Conservation (phyloP, 2,888 invertebrate species). For the Meteorus colon region DNA sequence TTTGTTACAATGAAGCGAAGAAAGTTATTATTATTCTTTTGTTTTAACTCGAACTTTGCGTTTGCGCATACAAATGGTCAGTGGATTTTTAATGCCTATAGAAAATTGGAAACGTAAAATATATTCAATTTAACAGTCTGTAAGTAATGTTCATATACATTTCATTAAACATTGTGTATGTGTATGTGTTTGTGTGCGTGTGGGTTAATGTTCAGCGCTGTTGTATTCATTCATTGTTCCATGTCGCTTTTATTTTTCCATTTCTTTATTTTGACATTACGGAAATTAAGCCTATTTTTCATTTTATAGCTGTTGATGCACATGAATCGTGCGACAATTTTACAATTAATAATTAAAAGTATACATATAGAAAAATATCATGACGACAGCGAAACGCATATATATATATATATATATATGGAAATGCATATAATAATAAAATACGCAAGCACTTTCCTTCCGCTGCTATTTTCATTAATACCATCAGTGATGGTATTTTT, state of each 20-base stretch:
- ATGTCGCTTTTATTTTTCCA: slow-evolving; percentile 1
- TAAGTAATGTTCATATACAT: slow-evolving; percentile 26
- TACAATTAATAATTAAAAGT: slow-evolving; percentile 48
- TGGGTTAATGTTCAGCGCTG: not conserved
- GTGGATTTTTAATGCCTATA: slow-evolving; percentile 40
- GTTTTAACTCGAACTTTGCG: slow-evolving; percentile 22
- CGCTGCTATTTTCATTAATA: slow-evolving; percentile 23
- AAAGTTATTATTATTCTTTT: slow-evolving; percentile 28
- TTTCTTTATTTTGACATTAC: slow-evolving; percentile 23
- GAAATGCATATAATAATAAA: slow-evolving; percentile 44
- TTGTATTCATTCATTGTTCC: slow-evolving; percentile 30
- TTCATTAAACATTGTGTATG: not conserved
- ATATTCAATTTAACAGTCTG: slow-evolving; percentile 41
- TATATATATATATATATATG: not conserved
- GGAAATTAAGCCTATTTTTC: slow-evolving; percentile 21
- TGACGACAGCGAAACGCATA: slow-evolving; percentile 48
- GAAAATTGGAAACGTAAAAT: slow-evolving; percentile 45
- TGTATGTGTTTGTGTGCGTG: not conserved
- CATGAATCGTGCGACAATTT: slow-evolving; percentile 36
- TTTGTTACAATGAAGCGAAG: slow-evolving; percentile 29
- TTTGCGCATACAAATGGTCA: slow-evolving; percentile 49
- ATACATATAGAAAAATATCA: slow-evolving; percentile 56
- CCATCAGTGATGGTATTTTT: slow-evolving; percentile 22
- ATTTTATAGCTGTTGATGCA: slow-evolving; percentile 23
- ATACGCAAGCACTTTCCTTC: slow-evolving; percentile 45